These are phyloP conservation scores for Melanogrammus aeglefinus DNA, from an alignment of 2,797 vertebrate species.

Conservation along the genomic window DNA sequence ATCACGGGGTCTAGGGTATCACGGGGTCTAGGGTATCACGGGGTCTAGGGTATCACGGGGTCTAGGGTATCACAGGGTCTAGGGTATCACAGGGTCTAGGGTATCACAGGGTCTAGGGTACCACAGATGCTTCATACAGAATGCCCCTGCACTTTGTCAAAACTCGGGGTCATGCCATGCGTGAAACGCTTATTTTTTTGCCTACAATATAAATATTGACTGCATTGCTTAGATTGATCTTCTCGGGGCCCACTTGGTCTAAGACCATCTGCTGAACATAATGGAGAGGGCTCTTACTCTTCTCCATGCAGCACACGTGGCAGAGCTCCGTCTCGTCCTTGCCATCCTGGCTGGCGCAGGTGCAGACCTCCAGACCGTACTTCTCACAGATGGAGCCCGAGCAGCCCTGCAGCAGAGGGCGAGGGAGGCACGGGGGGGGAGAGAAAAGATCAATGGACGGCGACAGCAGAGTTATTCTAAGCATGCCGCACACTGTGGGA, in stretches of 20 bases:
- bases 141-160: too few species aligned
- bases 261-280: not conserved
- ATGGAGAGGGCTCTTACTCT: constrained; percentile 76
- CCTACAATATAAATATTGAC: not conserved
- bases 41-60: not conserved
- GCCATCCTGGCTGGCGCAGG: constrained; percentile 89
- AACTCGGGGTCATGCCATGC: too few species aligned
- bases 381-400: constrained; percentile 98
- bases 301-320: constrained; percentile 98
- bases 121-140: too few species aligned
- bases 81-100: too few species aligned
- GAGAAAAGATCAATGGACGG: not conserved
- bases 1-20: too few species aligned
- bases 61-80: too few species aligned
- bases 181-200: not conserved
- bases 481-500: not conserved
- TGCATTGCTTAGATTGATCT: not conserved
- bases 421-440: not conserved
- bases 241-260: not conserved
- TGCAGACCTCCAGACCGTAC: constrained; percentile 90
- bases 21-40: too few species aligned
- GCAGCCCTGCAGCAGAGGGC: constrained; percentile 82
- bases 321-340: constrained; percentile 96
- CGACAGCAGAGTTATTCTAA: not conserved
- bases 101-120: too few species aligned